Base-by-base conservation (phyloP, 2,888 invertebrate genomes). In the Hoplodrina blanda region DNA sequence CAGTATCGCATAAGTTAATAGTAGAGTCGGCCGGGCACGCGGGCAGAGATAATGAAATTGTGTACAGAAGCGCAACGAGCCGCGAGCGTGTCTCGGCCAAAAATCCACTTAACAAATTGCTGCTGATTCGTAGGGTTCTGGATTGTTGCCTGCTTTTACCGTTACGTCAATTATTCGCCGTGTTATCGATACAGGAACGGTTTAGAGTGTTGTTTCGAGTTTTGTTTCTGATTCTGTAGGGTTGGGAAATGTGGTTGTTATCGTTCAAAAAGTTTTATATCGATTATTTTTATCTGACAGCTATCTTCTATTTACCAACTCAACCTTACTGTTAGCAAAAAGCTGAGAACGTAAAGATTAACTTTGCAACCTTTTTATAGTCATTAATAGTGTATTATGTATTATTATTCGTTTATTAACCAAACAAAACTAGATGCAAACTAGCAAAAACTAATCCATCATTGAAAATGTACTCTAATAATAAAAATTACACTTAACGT, bases 71-170 rank as follows among this genome's bases (percentile, higher is more conserved):
- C 95, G 96, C 95, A 94, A 93, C 95, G 96, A 94, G 94, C 91
- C 95, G 93, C 89, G 95, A 93, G 94, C 95, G 94, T 94, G 95
- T 95, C 95, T 95, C 96, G 95, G 93, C 92, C 95, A 96, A 96
- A 96, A 96, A 96, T 96, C 96, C 96, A 96, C 96, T 96, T 96
- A 96, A 96, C 96, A 96, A 96, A 96, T 96, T 96, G 96, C 95
- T 94, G 96, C 95, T 95, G 96, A 96, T 96, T 95, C 95, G 95
- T 92, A 94, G 94, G 95, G 95, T 93, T 95, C 93, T 92, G 95
- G 95, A 94, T 95, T 95, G 95, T 94, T 95, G 94, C 90, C 93
- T 92, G 94, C 93, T 95, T 94, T 94, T 94, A 93, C 94, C 92
- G 93, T 91, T 89, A 91, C 92, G 92, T 94, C 95, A 93, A 93